Evolutionary conservation across 2,113 vertebrate species (phyloP), one percentile per base, ranked within the genome.

Genomic region (Bubo bubo): DNA sequence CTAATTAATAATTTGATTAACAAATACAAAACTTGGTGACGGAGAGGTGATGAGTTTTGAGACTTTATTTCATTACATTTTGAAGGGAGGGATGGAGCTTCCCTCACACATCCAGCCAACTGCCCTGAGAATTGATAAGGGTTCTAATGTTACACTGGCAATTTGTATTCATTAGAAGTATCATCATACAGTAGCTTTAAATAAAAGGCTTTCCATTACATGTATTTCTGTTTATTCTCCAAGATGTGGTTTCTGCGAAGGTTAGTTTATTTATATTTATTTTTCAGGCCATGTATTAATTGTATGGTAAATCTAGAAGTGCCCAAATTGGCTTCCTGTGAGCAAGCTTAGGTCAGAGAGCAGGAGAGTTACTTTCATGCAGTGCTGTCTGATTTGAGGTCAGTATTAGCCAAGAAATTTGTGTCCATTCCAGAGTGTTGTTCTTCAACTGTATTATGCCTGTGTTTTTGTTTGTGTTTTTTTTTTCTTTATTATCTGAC

Each of bases 1-100:
- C 90, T 90, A 97, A 83, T 74, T 86, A n/a, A 24, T 74, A 39
- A 39, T 92, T 80, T 68, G 19, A 37, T 52, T 93, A 83, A 63
- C 28, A 93, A 79, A 35, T 75, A 60, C 6, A 56, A 60, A 71
- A 39, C 59, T 90, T 47, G 37, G 16, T 85, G 55, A 39, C 18
- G 55, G 37, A 72, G 79, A 59, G 10, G 7, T 79, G 17, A 24
- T 91, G 43, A 64, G 19, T 59, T 72, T 86, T 71, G 53, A 43
- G 39, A 71, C 55, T 87, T 63, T 15, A 28, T 87, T 71, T 73
- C 13, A 4, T 55, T 45, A 24, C 6, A 34, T 32, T 86, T 70
- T 68, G 41, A 68, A 88, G 4, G 8, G 6, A 6, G 14, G 5
- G 2, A 1, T 37, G 13, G 35, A 63, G 10, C 17, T 32, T 85